A percentile compares a stretch with the other conserved stretches of the same genome.
These are phyloP conservation scores for Rhopilema esculentum DNA, from an alignment of 30 jellyfish, hydroid and myxozoan genomes.

Conservation along the genomic window DNA sequence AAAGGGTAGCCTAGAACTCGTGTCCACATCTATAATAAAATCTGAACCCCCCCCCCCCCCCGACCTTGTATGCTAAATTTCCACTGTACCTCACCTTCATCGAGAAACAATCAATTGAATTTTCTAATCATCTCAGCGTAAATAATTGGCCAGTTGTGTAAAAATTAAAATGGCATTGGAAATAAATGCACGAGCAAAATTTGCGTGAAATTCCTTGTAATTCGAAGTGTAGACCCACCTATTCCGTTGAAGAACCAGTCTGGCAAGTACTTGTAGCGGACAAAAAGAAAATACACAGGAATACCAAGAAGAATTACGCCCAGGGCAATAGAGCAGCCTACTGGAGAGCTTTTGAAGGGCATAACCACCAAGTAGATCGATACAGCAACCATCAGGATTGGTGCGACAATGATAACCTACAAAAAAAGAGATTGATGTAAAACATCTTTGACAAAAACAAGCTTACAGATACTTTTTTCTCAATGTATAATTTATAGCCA, in stretches of 20 bases:
- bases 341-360: constrained; percentile 77
- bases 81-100: too few relatives aligned
- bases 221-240: constrained; percentile 16
- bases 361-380: constrained; percentile 75
- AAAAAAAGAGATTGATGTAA: not conserved
- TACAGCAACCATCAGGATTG: constrained; percentile 80
- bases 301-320: constrained; percentile 71
- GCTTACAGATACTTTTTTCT: too few relatives aligned
- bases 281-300: constrained; percentile 84
- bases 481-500: too few relatives aligned
- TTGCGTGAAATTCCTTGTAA: too few relatives aligned
- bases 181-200: too few relatives aligned
- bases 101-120: too few relatives aligned
- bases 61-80: not conserved
- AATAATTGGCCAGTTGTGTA: too few relatives aligned
- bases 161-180: too few relatives aligned
- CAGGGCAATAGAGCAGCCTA: constrained; percentile 79
- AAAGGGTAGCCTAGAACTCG: not conserved
- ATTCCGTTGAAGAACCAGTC: constrained; percentile 47
- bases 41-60: not conserved
- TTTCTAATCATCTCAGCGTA: too few relatives aligned
- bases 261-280: constrained; percentile 58
- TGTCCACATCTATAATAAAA: not conserved
- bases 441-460: not conserved
- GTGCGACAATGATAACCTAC: constrained; percentile 79